Conservation (phyloP, 1,140 invertebrate species). For the Ceratina australensis region DNA sequence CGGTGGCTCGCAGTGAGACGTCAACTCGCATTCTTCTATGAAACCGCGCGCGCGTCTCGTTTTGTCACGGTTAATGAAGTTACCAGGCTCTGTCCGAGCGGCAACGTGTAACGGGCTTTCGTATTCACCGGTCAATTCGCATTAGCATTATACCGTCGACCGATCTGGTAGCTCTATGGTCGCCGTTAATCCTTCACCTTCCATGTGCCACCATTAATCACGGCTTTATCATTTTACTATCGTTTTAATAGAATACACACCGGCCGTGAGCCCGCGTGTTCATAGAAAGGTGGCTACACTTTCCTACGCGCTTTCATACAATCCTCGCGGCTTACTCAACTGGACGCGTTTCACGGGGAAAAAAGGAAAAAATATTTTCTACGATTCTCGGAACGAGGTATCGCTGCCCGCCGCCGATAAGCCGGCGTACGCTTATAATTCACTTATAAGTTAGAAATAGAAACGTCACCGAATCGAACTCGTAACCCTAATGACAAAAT, state of each 20-base stretch:
- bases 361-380: too few relatives aligned
- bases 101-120: constrained; percentile 63
- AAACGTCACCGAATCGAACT: too few relatives aligned
- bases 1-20: constrained; percentile 43
- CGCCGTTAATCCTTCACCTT: constrained; percentile 52
- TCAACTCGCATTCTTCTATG: constrained; percentile 59
- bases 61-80: constrained; percentile 66
- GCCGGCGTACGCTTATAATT: too few relatives aligned
- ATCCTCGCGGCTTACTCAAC: too few relatives aligned
- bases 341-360: too few relatives aligned
- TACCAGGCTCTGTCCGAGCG: constrained; percentile 50
- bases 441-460: too few relatives aligned
- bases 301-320: too few relatives aligned
- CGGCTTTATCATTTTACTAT: constrained; percentile 63
- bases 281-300: not conserved
- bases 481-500: too few relatives aligned
- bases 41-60: constrained; percentile 59
- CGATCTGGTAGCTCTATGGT: constrained; percentile 50
- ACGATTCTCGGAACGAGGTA: too few relatives aligned
- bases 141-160: constrained; percentile 64
- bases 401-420: too few relatives aligned
- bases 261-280: not conserved
- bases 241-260: constrained; percentile 55
- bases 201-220: constrained; percentile 55
- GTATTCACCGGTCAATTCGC: constrained; percentile 63